Conservation (phyloP, 2,797 vertebrate species). For the Anguilla marmorata region DNA sequence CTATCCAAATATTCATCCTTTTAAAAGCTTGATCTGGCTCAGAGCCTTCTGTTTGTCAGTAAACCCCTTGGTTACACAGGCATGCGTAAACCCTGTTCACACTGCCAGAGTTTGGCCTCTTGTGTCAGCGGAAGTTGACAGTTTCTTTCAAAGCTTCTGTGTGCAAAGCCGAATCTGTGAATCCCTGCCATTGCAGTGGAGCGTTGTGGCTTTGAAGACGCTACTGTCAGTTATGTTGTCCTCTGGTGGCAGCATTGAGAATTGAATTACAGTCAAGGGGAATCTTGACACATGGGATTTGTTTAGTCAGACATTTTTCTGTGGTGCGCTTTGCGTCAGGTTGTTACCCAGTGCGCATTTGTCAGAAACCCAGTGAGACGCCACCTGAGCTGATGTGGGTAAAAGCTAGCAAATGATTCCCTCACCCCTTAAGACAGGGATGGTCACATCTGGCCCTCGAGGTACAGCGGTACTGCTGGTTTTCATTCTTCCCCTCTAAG, state of each 20-base stretch:
- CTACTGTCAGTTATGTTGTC: not conserved
- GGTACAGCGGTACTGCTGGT: not conserved
- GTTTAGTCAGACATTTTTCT: not conserved
- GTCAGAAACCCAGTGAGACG: not conserved
- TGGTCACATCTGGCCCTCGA: not conserved
- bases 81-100: not conserved
- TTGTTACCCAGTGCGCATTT: not conserved
- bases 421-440: not conserved
- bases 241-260: slow-evolving; percentile 10
- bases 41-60: not conserved
- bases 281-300: not conserved
- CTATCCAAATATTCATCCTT: not conserved
- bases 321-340: not conserved
- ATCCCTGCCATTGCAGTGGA: not conserved
- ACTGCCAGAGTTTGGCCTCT: not conserved
- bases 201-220: not conserved
- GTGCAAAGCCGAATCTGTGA: not conserved
- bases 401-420: not conserved
- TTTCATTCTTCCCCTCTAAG: not conserved
- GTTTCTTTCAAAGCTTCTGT: not conserved
- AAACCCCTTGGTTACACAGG: not conserved
- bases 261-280: not conserved
- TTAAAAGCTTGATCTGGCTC: not conserved
- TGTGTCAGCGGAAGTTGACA: not conserved
- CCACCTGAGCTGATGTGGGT: not conserved